These are phyloP conservation scores for Liparis tanakae DNA, from an alignment of 2,797 vertebrate genomes.

Conservation along the genomic window DNA sequence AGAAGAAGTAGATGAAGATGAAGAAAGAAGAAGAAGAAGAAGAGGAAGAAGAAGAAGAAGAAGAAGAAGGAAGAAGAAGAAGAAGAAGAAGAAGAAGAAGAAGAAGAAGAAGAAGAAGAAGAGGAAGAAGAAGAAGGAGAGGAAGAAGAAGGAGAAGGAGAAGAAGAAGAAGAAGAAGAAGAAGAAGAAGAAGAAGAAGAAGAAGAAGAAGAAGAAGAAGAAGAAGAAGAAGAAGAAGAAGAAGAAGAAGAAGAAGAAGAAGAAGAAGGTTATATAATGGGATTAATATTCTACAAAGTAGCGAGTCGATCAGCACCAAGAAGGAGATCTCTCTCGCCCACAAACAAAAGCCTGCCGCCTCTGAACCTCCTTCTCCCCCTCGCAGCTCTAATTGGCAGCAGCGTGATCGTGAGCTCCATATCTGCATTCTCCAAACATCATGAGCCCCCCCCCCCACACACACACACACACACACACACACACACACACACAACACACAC, in stretches of 20 bases:
- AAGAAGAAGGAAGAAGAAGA: slow-evolving; percentile 39
- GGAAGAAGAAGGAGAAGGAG: no score
- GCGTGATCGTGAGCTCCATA: slow-evolving; percentile 59
- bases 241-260: slow-evolving; percentile 32
- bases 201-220: slow-evolving; percentile 37
- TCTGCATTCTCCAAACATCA: slow-evolving; percentile 72
- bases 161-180: slow-evolving; percentile 36
- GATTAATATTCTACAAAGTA: slow-evolving; percentile 79
- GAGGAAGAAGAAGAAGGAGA: slow-evolving; percentile 39
- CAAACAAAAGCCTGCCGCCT: slow-evolving; percentile 67
- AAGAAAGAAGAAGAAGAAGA: slow-evolving; percentile 29
- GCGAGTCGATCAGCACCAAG: slow-evolving; percentile 76
- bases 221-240: slow-evolving; percentile 37
- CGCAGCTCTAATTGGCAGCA: slow-evolving; percentile 76
- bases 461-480: slow-evolving; percentile 28
- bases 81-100: slow-evolving; percentile 38
- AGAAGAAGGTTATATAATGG: slow-evolving; percentile 73
- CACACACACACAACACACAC: slow-evolving; percentile 36
- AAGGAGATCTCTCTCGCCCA: slow-evolving; percentile 75
- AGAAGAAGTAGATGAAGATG: no score
- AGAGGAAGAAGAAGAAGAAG: slow-evolving; percentile 35
- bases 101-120: slow-evolving; percentile 38
- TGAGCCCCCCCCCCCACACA: slow-evolving; percentile 40
- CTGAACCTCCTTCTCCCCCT: slow-evolving; percentile 67
- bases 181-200: slow-evolving; percentile 37